Percentiles rank a stretch among this genome's conserved stretches.
Evolutionary conservation across 2,797 vertebrate genomes (phyloP).

Genomic region (Myotis daubentonii): DNA sequence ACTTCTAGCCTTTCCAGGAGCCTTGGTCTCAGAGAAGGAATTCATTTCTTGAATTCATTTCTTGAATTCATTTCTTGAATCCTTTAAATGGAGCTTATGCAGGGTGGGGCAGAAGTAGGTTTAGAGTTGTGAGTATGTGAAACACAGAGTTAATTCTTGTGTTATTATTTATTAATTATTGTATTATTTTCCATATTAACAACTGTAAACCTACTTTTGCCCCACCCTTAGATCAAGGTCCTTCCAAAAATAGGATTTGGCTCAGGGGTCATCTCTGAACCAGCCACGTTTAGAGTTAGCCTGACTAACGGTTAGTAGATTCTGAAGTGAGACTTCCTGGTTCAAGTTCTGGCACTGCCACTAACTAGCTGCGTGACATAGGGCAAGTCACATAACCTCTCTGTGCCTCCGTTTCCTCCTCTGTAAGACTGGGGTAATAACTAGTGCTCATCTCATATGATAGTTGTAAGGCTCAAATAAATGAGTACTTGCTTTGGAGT

Average conservation of each 20-base stretch:
- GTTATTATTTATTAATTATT: background rate
- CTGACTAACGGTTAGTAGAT: background rate
- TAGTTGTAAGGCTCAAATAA: background rate
- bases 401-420: background rate
- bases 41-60: background rate
- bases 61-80: background rate
- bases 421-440: background rate
- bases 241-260: conserved; percentile 42
- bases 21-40: background rate
- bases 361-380: background rate
- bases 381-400: background rate
- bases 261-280: background rate
- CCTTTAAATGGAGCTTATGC: background rate
- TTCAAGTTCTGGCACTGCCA: background rate
- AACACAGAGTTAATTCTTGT: background rate
- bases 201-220: background rate
- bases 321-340: background rate
- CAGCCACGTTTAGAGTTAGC: background rate
- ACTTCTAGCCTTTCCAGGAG: background rate
- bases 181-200: background rate
- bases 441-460: background rate
- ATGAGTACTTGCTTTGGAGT: background rate
- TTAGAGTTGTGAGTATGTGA: background rate
- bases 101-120: background rate
- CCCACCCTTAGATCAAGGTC: background rate